Evolutionary conservation across 1,140 invertebrate genomes (phyloP), one percentile per base, ranked within the genome.

Genomic region (Calycopis cecrops): DNA sequence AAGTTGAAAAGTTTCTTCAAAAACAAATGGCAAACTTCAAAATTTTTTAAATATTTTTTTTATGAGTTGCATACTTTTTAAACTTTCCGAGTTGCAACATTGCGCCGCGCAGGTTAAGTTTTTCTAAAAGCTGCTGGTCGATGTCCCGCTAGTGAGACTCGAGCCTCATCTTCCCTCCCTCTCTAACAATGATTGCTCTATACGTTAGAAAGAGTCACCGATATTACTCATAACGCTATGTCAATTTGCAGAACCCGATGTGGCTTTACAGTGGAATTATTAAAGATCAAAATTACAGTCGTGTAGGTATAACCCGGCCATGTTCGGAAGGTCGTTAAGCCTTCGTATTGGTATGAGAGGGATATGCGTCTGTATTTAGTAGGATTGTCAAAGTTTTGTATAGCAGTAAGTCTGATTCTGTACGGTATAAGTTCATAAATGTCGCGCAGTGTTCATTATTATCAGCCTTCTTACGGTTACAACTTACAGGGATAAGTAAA

Each of bases 71-170:
- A 28, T 28, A 44, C 11, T 37, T 37, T 37, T 17, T 16, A 59
- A 21, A 47, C 53, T 69, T 75, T 75, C 18, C 57, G 53, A 79
- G 80, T 78, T 85, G 35, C 74, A 79, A 72, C 57, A 44, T 61
- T 79, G 48, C 56, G 55, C 38, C 52, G 55, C 57, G 68, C 37
- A 67, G 55, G 47, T 61, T 49, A 77, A 69, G 74, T 86, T 86
- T 86, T 83, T 86, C 79, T 79, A 79, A 85, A 85, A 84, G 80
- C 80, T 86, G 83, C 79, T 86, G 80, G 83, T 86, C 83, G 83
- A 86, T 84, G 83, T 86, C 83, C 83, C 83, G 83, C 83, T 86
- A 84, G 76, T 61, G 63, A 75, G 71, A 65, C 74, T 82, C 71
- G 66, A 81, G 70, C 73, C 72, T 62, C 51, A 59, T 71, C 48